phyloP scores from a whole-genome alignment of 1,140 invertebrate species.

The Elymnias hypermnestra region DNA sequence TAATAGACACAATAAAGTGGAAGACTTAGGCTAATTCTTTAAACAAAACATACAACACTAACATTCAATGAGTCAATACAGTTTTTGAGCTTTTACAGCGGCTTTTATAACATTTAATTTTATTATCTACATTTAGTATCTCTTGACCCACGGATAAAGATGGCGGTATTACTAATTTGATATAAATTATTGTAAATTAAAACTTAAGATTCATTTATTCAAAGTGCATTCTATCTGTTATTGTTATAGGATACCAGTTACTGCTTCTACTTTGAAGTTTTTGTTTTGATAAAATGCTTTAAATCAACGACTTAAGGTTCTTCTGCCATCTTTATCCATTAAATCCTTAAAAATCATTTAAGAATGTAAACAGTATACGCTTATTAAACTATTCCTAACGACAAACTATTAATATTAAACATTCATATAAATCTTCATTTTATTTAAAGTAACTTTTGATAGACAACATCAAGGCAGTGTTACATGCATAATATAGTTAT shows the following conservation, averaged over 20 bases:
- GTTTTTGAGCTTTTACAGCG: constrained; percentile 3
- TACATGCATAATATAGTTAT: constrained; percentile 46
- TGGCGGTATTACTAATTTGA: too few species aligned
- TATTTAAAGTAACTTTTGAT: constrained; percentile 46
- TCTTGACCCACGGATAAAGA: too few species aligned
- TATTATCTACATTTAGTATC: too few species aligned
- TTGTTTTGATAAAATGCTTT: too few species aligned
- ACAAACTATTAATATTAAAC: constrained; percentile 28
- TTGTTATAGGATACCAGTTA: too few species aligned
- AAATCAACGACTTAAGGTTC: too few species aligned
- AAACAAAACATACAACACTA: neutral
- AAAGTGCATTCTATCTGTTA: too few species aligned
- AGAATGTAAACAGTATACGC: constrained; percentile 8
- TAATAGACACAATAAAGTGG: constrained; percentile 2
- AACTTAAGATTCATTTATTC: neutral
- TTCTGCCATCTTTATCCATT: too few species aligned
- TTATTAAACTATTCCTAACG: constrained; percentile 6
- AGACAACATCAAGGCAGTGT: constrained; percentile 61
- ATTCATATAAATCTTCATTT: constrained; percentile 37
- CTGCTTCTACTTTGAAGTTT: too few species aligned
- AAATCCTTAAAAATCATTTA: constrained; percentile 6
- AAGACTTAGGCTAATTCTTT: neutral
- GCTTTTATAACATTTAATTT: neutral
- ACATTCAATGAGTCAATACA: neutral
- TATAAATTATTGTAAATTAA: too few species aligned